These are phyloP conservation scores for Yasuhikotakia modesta DNA, from an alignment of 2,797 vertebrate genomes.

Conservation along the genomic window DNA sequence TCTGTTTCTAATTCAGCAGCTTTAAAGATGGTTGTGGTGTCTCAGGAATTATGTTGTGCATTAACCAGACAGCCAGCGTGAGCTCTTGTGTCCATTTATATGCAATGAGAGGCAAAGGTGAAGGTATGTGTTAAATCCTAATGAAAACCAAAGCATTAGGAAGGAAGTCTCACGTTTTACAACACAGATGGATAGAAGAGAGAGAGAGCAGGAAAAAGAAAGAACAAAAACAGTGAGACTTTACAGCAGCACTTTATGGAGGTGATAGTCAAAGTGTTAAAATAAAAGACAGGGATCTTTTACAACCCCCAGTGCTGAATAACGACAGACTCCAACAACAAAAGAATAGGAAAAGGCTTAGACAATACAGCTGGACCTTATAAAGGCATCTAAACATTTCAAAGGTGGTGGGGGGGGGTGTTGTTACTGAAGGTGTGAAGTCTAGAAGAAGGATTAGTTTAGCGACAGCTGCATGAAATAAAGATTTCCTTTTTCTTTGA, in stretches of 20 bases:
- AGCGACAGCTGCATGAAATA: conserved; percentile 8
- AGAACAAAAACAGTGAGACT: conserved; percentile 40
- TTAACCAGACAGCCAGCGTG: conserved; percentile 42
- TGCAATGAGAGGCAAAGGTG: conserved; percentile 25
- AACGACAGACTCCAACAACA: conserved; percentile 69
- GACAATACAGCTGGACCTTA: conserved; percentile 53
- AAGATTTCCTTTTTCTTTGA: conserved; percentile 9
- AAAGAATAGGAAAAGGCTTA: conserved; percentile 61
- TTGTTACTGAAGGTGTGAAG: conserved; percentile 54
- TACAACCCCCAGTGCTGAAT: conserved; percentile 66
- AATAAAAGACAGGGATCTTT: conserved; percentile 59
- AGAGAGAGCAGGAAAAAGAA: conserved; percentile 46
- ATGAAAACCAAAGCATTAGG: conserved; percentile 68
- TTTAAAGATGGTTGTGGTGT: conserved; percentile 11
- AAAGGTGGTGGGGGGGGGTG: conserved; percentile 6
- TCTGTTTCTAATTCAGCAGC: neutral
- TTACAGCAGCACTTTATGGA: conserved; percentile 68
- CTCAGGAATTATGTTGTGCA: conserved; percentile 61
- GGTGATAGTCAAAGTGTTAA: conserved; percentile 66
- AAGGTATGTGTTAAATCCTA: conserved; percentile 69
- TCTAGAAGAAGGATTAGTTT: conserved; percentile 14
- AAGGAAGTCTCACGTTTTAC: conserved; percentile 75
- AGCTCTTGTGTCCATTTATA: conserved; percentile 19
- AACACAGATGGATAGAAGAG: conserved; percentile 39
- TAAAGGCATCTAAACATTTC: conserved; percentile 46